phyloP scores from a whole-genome alignment of 2,113 vertebrate species.

The Lophura nycthemera region DNA sequence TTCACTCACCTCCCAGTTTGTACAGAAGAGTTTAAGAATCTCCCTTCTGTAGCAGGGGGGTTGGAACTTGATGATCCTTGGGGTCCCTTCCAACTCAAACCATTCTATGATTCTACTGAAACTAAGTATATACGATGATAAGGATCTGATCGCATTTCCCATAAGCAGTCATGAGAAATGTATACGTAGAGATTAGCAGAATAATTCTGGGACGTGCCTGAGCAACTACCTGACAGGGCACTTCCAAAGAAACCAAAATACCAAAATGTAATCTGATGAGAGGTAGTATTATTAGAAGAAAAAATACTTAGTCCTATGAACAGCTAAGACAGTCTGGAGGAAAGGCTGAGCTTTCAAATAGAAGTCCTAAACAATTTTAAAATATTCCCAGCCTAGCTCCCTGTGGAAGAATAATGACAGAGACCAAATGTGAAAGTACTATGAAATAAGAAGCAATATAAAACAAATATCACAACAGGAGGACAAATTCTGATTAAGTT shows the following conservation, averaged over 20 bases:
- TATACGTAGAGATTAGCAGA: not conserved
- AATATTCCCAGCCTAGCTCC: not conserved
- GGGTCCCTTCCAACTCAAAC: no score
- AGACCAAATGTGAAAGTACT: not conserved
- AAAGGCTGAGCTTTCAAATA: not conserved
- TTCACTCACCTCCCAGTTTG: not conserved
- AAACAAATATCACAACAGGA: not conserved
- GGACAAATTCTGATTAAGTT: not conserved
- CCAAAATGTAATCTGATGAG: not conserved
- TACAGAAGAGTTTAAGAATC: not conserved
- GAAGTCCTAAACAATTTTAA: not conserved
- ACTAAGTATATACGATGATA: not conserved
- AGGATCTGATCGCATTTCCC: accelerated
- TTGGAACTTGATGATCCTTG: no score
- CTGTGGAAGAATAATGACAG: not conserved
- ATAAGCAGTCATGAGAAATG: not conserved
- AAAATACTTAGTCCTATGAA: not conserved
- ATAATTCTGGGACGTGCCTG: not conserved
- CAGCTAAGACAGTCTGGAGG: not conserved
- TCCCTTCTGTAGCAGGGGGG: not conserved
- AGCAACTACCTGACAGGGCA: not conserved
- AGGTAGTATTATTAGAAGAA: not conserved
- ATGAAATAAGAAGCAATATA: not conserved
- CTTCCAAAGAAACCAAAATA: not conserved
- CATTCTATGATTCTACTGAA: not conserved